These are phyloP conservation scores for Teinopalpus imperialis DNA, from an alignment of 2,888 invertebrate species.

Conservation along the genomic window DNA sequence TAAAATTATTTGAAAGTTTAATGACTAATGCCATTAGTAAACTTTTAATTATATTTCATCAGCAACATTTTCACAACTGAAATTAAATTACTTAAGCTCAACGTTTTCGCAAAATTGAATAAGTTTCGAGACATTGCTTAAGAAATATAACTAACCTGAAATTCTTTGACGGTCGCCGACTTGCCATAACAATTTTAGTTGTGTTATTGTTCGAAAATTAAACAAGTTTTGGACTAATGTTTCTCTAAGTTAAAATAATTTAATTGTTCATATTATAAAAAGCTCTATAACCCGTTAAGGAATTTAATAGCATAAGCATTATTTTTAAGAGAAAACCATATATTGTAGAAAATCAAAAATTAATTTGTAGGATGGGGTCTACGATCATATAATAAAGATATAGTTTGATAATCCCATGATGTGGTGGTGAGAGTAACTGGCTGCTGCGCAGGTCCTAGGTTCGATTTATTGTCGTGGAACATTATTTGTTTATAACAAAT, in stretches of 20 bases:
- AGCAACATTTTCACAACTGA: constrained; percentile 16
- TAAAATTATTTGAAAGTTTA: constrained; percentile 5
- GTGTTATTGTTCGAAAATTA: constrained; percentile 8
- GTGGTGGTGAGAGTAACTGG: too few species aligned
- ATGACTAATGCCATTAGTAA: constrained; percentile 13
- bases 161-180: constrained; percentile 30
- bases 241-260: background rate
- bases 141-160: constrained; percentile 40
- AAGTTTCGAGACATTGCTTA: constrained; percentile 53
- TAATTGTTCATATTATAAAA: too few species aligned
- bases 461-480: too few species aligned
- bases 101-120: constrained; percentile 45
- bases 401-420: too few species aligned
- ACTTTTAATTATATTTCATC: constrained; percentile 22
- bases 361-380: too few species aligned
- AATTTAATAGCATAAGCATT: too few species aligned
- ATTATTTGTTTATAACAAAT: too few species aligned
- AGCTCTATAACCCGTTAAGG: too few species aligned
- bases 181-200: constrained; percentile 15
- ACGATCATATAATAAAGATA: too few species aligned
- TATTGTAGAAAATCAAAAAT: too few species aligned
- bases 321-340: too few species aligned
- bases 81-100: constrained; percentile 19
- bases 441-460: too few species aligned
- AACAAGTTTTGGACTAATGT: background rate